These are phyloP conservation scores for Bufo bufo DNA, from an alignment of 2,113 vertebrate species.

Conservation along the genomic window DNA sequence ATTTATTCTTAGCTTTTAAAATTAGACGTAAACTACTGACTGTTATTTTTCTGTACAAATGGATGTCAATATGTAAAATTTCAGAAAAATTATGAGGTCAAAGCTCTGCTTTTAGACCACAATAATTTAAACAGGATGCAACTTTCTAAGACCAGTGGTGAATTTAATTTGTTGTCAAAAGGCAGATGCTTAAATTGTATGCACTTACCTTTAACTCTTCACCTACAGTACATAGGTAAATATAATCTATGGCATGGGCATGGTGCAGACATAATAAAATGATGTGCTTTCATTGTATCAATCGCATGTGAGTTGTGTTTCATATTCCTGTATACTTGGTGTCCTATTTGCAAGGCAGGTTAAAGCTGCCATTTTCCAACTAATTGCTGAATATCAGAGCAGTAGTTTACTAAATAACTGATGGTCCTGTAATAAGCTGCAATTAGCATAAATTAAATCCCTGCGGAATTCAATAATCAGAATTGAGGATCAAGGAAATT, in stretches of 20 bases:
- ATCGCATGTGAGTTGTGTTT: background rate
- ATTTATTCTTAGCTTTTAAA: background rate
- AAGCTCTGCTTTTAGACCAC: background rate
- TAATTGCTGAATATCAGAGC: background rate
- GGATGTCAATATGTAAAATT: background rate
- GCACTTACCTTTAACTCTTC: background rate
- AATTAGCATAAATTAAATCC: background rate
- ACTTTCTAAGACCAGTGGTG: background rate
- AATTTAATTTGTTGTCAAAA: background rate
- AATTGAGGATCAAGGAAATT: background rate
- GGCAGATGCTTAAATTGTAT: background rate
- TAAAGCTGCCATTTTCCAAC: background rate
- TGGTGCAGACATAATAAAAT: background rate
- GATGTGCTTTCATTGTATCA: background rate
- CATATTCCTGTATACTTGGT: background rate
- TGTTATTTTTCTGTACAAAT: background rate
- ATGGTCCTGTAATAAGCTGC: conserved; percentile 15
- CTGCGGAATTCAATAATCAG: background rate
- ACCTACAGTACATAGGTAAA: background rate
- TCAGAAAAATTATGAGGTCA: background rate
- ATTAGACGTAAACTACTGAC: background rate
- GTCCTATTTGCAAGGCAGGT: background rate
- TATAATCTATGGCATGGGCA: background rate
- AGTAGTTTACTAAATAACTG: background rate
- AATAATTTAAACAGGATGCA: background rate